phyloP scores from a whole-genome alignment of 1,140 invertebrate genomes.

The Trichonephila inaurata region DNA sequence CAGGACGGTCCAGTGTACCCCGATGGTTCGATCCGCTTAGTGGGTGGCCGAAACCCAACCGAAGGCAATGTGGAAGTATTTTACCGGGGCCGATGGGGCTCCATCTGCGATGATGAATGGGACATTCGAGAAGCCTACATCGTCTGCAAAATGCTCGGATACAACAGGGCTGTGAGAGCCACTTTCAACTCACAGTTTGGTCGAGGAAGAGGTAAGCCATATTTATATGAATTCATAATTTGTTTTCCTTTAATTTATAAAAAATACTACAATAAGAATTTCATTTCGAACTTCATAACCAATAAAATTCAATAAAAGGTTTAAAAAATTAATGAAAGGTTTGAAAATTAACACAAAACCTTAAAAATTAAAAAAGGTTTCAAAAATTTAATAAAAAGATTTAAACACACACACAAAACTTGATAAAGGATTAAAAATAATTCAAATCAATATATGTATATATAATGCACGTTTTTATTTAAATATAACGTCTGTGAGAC shows the following conservation, averaged over 20 bases:
- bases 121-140: constrained; percentile 90
- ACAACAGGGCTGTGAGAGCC: constrained; percentile 82
- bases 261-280: too few species aligned
- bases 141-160: constrained; percentile 90
- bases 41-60: constrained; percentile 63
- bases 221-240: neutral
- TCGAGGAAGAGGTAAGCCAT: constrained; percentile 81
- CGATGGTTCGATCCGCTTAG: constrained; percentile 72
- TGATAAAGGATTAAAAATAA: too few species aligned
- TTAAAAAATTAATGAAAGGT: too few species aligned
- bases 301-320: too few species aligned
- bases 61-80: constrained; percentile 93
- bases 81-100: constrained; percentile 91
- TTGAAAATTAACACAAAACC: too few species aligned
- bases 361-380: too few species aligned
- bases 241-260: neutral
- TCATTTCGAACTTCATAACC: too few species aligned
- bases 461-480: too few species aligned
- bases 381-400: too few species aligned
- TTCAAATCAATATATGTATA: too few species aligned
- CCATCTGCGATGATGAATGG: constrained; percentile 96
- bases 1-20: constrained; percentile 61
- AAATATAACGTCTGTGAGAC: too few species aligned
- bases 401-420: too few species aligned
- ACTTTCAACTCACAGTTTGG: constrained; percentile 90